A percentile compares a stretch with the other conserved stretches of the same genome.
Conservation (phyloP, 2,797 vertebrate species). For the Anniella stebbinsi region DNA sequence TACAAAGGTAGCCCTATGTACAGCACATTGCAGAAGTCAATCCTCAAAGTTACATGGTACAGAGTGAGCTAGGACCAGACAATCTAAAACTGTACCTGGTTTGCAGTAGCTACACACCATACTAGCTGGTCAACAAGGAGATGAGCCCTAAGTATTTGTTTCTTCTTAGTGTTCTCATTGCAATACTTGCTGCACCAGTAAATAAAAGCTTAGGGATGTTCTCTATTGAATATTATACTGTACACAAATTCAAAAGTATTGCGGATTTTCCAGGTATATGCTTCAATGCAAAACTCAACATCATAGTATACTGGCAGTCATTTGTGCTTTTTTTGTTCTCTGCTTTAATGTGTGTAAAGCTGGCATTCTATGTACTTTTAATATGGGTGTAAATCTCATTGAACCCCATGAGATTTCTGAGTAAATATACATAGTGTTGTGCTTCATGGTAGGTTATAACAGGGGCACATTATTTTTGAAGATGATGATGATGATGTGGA, state of each 20-base stretch:
- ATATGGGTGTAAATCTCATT: background rate
- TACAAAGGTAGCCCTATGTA: too few species aligned
- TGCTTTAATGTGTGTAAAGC: background rate
- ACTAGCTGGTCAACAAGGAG: constrained; percentile 19
- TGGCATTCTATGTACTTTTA: background rate
- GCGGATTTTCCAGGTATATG: background rate
- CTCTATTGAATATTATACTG: background rate
- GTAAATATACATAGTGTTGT: background rate
- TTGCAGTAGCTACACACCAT: background rate
- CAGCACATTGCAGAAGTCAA: too few species aligned
- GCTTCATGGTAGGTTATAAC: background rate
- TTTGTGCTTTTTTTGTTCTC: background rate
- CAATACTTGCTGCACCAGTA: background rate
- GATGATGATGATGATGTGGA: too few species aligned
- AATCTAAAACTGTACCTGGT: background rate
- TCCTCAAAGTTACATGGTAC: too few species aligned
- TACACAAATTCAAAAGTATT: background rate
- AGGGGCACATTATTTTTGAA: background rate
- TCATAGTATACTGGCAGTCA: too few species aligned
- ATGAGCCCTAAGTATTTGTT: background rate
- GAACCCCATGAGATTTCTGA: background rate
- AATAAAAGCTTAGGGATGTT: background rate
- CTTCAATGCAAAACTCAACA: background rate
- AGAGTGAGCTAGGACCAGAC: background rate
- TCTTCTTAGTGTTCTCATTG: background rate